Conservation (phyloP, 2,113 vertebrate species). For the Prionailurus bengalensis region DNA sequence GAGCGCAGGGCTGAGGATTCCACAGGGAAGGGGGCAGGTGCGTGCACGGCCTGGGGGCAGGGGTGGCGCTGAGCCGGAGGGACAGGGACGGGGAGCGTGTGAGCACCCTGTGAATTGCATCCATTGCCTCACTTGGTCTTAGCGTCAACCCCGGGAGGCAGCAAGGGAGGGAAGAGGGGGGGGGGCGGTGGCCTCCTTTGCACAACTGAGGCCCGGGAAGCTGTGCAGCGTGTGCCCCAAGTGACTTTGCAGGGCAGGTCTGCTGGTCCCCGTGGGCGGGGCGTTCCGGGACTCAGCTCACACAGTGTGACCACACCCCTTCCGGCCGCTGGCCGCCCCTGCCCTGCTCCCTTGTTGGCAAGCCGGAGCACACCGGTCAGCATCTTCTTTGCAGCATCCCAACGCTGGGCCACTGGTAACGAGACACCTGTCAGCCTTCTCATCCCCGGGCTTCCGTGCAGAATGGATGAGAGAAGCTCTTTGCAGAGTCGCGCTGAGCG, state of each 20-base stretch:
- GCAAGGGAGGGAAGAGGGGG: not conserved
- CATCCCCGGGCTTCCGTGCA: not conserved
- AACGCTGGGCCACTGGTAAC: fast-evolving
- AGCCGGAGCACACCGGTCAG: not conserved
- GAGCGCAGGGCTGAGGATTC: no score
- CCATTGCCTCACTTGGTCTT: fast-evolving
- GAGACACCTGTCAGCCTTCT: slow-evolving; percentile 55
- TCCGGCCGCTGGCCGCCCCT: fast-evolving
- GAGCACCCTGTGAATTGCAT: not conserved
- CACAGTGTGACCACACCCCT: fast-evolving
- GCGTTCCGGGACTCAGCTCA: fast-evolving
- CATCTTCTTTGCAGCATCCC: not conserved
- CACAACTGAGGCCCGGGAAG: not conserved
- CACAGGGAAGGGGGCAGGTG: no score
- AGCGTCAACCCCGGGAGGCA: fast-evolving
- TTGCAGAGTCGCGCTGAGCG: not conserved
- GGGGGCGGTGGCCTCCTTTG: fast-evolving
- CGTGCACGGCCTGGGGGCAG: fast-evolving
- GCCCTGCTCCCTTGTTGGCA: not conserved
- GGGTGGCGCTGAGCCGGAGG: not conserved
- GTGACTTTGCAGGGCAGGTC: not conserved
- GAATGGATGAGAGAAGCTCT: slow-evolving; percentile 41
- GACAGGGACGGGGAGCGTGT: fast-evolving
- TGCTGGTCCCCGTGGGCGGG: fast-evolving
- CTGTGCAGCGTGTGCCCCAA: fast-evolving